Percentiles rank a stretch among this genome's conserved stretches.
These are phyloP conservation scores for Microtus richardsoni DNA, from an alignment of 2,113 vertebrate species.

Conservation along the genomic window DNA sequence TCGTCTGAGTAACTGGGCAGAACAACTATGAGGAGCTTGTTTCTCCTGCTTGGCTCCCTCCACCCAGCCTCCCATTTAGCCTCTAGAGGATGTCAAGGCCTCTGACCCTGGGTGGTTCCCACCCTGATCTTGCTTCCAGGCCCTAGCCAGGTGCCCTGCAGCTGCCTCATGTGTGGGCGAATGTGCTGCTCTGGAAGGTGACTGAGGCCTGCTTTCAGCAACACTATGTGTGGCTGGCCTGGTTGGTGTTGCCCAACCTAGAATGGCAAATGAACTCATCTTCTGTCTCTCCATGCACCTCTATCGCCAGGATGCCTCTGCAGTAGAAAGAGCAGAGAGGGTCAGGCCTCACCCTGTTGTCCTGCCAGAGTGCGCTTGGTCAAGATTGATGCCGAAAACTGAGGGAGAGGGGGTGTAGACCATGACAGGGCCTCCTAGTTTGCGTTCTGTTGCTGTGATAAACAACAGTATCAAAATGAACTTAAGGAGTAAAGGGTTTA, in stretches of 20 bases:
- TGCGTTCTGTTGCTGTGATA: background rate
- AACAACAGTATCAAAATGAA: background rate
- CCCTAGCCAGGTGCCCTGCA: background rate
- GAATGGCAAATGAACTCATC: background rate
- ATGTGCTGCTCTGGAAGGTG: background rate
- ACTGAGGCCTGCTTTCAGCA: background rate
- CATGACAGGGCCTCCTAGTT: background rate
- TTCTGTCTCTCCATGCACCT: background rate
- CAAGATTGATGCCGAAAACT: background rate
- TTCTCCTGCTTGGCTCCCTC: background rate
- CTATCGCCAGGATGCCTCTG: fast-evolving
- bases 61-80: background rate
- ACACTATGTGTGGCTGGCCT: fast-evolving
- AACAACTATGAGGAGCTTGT: background rate
- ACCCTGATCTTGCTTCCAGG: background rate
- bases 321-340: background rate
- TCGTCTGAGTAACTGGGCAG: conserved; percentile 57
- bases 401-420: background rate
- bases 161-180: background rate
- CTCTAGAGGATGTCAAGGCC: background rate
- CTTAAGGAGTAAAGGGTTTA: background rate
- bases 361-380: background rate
- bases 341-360: background rate
- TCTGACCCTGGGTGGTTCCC: background rate
- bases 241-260: background rate